Evolutionary conservation across 1,140 invertebrate genomes (phyloP).

Genomic region (Hyphantria cunea): DNA sequence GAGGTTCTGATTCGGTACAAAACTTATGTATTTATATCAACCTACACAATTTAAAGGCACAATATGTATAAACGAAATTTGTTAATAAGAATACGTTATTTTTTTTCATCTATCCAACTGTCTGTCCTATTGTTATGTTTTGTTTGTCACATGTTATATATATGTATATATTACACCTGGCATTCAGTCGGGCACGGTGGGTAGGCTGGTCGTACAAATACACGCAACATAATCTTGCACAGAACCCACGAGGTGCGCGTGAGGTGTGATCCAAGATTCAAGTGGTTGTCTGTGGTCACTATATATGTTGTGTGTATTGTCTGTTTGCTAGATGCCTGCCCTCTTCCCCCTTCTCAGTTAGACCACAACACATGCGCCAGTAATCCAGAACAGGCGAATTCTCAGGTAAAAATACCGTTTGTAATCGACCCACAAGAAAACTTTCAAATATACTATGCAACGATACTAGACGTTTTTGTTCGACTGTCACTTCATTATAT

Average conservation of each 20-base stretch:
- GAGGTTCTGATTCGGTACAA: constrained; percentile 21
- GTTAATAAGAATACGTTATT: constrained; percentile 35
- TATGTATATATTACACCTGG: constrained; percentile 12
- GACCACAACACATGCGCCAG: constrained; percentile 84
- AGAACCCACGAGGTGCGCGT: constrained; percentile 67
- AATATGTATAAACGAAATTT: neutral
- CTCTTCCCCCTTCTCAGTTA: constrained; percentile 86
- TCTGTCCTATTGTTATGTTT: constrained; percentile 73
- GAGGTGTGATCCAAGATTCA: constrained; percentile 80
- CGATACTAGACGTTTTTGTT: constrained; percentile 71
- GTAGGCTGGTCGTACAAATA: constrained; percentile 72
- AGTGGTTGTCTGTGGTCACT: constrained; percentile 81
- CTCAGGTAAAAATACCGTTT: constrained; percentile 81
- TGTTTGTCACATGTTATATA: constrained; percentile 30
- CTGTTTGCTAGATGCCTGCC: constrained; percentile 86
- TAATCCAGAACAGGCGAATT: constrained; percentile 82
- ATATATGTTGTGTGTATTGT: constrained; percentile 83
- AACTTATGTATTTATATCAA: constrained; percentile 13
- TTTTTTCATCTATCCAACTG: constrained; percentile 64
- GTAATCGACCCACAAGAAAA: constrained; percentile 78
- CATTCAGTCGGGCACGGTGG: constrained; percentile 45
- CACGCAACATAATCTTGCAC: constrained; percentile 78
- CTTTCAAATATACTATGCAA: constrained; percentile 76
- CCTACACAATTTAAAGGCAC: constrained; percentile 20
- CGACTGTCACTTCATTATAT: constrained; percentile 74